These are phyloP conservation scores for Macrosteles quadrilineatus DNA, from an alignment of 1,140 invertebrate genomes.

Conservation along the genomic window DNA sequence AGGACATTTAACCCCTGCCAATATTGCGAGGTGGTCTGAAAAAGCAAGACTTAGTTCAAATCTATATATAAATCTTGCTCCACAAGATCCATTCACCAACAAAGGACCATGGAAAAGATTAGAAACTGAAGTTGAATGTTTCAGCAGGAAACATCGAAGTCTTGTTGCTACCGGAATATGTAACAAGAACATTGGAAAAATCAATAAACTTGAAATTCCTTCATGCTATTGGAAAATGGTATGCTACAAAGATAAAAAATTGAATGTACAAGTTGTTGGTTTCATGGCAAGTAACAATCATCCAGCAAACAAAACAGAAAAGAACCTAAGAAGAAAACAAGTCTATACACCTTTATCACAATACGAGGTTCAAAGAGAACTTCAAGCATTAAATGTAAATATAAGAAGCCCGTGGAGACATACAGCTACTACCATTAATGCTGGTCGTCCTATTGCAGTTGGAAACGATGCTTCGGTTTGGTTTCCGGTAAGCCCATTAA, in stretches of 20 bases:
- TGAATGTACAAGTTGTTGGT: constrained; percentile 27
- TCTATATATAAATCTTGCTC: constrained; percentile 32
- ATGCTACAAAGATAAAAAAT: constrained; percentile 31
- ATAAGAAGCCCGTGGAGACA: constrained; percentile 15
- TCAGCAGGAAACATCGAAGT: constrained; percentile 12
- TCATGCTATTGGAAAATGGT: constrained; percentile 34
- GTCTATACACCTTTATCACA: constrained; percentile 27
- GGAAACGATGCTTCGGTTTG: constrained; percentile 16
- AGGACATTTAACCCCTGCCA: constrained; percentile 33
- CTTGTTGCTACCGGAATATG: constrained; percentile 28
- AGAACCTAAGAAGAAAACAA: constrained; percentile 18
- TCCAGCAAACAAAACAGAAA: not conserved
- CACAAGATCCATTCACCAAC: constrained; percentile 29
- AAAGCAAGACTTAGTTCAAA: constrained; percentile 27
- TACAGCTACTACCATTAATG: not conserved
- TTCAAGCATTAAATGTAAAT: not conserved
- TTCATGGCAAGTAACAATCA: constrained; percentile 22
- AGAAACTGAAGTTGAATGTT: constrained; percentile 28
- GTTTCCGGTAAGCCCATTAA: constrained; percentile 26
- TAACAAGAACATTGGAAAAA: not conserved
- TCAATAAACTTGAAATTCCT: constrained; percentile 7
- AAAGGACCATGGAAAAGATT: constrained; percentile 24
- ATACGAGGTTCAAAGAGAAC: constrained; percentile 14
- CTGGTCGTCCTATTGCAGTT: not conserved
- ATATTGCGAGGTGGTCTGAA: constrained; percentile 26